Evolutionary conservation across 2,113 vertebrate genomes (phyloP), one percentile per base, ranked within the genome.

Genomic region (Rostratula benghalensis): DNA sequence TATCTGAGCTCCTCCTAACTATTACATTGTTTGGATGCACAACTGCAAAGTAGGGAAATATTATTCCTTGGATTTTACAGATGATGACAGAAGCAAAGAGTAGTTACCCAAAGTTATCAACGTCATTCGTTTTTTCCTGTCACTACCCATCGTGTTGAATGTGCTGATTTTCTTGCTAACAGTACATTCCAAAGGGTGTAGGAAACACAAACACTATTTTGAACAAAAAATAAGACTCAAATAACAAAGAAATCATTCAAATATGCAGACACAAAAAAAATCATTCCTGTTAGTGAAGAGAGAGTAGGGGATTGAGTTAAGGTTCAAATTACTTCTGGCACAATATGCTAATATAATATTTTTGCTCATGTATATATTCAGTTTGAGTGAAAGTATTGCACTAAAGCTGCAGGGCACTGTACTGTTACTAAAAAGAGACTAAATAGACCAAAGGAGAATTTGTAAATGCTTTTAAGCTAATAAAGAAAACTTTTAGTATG

Each of bases 401-500:
- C 48, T 86, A 94, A 93, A 65, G 21, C 41, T 83, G 10, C 37
- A 61, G 13, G 64, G 83, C 43, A 87, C 41, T 51, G 16, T 56
- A n/a, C 19, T 73, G 25, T 88, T 94, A 61, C 22, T 73, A 48
- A 81, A 85, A 65, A 86, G 33, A 91, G 14, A 21, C 33, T 75
- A 85, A 57, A 19, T 93, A 88, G 63, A 63, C 28, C 88, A 84
- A 89, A 69, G 33, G 25, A 50, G 54, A 85, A 89, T 84, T 71
- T 4, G 9, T 76, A 91, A 63, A 87, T 88, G 54, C 71, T 88
- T 97, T 88, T 96, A 77, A 96, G 83, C 81, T 97, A 93, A 85
- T 69, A 94, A 51, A 89, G 93, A 79, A 64, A 90, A 94, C 20
- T 95, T 74, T 91, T 84, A 70, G 48, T 85, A 51, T 51, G 56